phyloP scores from a whole-genome alignment of 1,140 invertebrate genomes.

The Varroa destructor region DNA sequence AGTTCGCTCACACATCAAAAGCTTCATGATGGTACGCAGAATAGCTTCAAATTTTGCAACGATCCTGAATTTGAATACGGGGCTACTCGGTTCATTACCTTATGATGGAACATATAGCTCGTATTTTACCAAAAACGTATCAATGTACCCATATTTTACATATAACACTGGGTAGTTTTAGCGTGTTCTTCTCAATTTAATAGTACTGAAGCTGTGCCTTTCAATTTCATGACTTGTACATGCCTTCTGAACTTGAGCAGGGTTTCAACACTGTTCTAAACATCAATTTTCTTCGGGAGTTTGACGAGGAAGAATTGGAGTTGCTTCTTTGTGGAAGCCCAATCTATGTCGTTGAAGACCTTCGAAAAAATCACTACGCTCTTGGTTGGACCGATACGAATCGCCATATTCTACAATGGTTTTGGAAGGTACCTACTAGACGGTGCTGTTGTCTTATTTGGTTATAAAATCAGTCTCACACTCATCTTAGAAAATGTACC shows the following conservation, averaged over 20 bases:
- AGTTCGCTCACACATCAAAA: conserved; percentile 22
- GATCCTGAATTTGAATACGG: too few species aligned
- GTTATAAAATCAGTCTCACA: background rate
- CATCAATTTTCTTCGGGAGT: conserved; percentile 78
- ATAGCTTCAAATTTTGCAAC: too few species aligned
- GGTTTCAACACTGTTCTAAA: conserved; percentile 80
- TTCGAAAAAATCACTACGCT: conserved; percentile 59
- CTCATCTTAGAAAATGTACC: too few species aligned
- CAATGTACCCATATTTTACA: too few species aligned
- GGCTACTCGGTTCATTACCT: too few species aligned
- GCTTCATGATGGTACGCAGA: conserved; percentile 3
- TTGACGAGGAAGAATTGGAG: conserved; percentile 91
- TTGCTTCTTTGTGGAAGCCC: conserved; percentile 41
- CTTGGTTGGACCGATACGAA: conserved; percentile 45
- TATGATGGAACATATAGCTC: too few species aligned
- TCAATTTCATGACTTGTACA: too few species aligned
- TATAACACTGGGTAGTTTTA: too few species aligned
- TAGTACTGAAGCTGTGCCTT: too few species aligned
- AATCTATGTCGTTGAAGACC: conserved; percentile 1
- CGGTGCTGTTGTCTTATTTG: background rate
- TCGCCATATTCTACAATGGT: conserved; percentile 39
- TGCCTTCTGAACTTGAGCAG: conserved; percentile 39
- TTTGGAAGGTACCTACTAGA: conserved; percentile 47
- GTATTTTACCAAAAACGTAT: too few species aligned
- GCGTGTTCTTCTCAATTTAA: too few species aligned